Evolutionary conservation across 2,797 vertebrate species (phyloP).

Genomic region (Bryconaethiops microstoma): DNA sequence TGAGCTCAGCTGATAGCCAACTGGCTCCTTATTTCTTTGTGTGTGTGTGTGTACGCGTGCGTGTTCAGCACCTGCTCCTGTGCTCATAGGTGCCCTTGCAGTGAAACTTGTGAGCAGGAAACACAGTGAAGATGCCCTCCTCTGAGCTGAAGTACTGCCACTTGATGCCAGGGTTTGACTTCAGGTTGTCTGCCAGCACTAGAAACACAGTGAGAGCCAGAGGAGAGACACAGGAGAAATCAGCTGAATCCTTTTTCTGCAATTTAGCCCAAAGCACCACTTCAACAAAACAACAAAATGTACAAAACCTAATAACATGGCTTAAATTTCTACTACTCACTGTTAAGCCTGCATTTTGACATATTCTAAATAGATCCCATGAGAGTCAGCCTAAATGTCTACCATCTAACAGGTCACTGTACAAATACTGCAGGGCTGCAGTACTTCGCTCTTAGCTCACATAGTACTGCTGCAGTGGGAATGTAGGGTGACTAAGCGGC

Average conservation of each 20-base stretch:
- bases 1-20: conserved; percentile 9
- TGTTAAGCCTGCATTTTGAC: background rate
- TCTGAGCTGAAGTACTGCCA: conserved; percentile 99
- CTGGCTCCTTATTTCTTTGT: background rate
- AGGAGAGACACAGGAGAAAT: background rate
- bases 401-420: background rate
- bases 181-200: conserved; percentile 98
- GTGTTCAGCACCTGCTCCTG: conserved; percentile 87
- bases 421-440: background rate
- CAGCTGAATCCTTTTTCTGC: background rate
- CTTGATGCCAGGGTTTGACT: conserved; percentile 97
- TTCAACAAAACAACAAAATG: background rate
- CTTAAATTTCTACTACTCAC: background rate
- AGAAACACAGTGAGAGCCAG: conserved; percentile 7
- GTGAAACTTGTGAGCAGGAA: conserved; percentile 97
- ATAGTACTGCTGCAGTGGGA: conserved; percentile 16
- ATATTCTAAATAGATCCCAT: background rate
- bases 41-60: background rate
- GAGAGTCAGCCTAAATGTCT: background rate
- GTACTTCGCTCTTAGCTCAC: conserved; percentile 13
- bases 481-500: conserved; percentile 34
- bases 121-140: conserved; percentile 98
- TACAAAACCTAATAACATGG: background rate
- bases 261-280: background rate
- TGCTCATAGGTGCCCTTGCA: conserved; percentile 96